A percentile compares a stretch with the other conserved stretches of the same genome.
Evolutionary conservation across 30 jellyfish, hydroid and myxozoan genomes (phyloP).

Genomic region (Pseudorhiza aurosa): DNA sequence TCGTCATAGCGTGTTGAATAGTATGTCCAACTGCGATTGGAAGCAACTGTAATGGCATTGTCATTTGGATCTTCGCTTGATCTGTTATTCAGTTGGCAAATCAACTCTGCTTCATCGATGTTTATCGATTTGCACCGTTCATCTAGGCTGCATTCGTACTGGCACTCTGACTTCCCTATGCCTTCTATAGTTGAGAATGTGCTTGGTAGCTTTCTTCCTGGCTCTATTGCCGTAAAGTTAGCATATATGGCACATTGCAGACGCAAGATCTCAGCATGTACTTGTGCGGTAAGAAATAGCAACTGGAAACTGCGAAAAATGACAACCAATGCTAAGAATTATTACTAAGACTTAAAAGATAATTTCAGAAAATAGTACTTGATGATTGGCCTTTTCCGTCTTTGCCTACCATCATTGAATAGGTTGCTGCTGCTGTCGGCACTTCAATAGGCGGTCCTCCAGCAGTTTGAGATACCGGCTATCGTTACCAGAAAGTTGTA

Average conservation of each 20-base stretch:
- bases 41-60: background rate
- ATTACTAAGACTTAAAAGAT: too few relatives aligned
- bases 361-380: too few relatives aligned
- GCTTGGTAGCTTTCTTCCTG: background rate
- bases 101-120: background rate
- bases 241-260: constrained; percentile 10
- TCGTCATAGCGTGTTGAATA: constrained; percentile 21
- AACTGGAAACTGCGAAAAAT: too few relatives aligned
- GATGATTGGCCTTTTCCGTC: too few relatives aligned
- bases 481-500: too few relatives aligned
- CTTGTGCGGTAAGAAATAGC: background rate
- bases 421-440: too few relatives aligned
- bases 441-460: too few relatives aligned
- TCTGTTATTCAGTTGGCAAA: constrained; percentile 18
- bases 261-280: constrained; percentile 15
- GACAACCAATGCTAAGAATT: too few relatives aligned
- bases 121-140: constrained; percentile 13
- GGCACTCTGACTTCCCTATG: background rate
- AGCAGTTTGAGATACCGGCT: too few relatives aligned
- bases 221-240: background rate
- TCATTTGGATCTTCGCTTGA: background rate
- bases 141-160: background rate
- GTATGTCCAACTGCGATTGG: constrained; percentile 24
- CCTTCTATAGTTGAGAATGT: background rate
- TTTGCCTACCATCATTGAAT: too few relatives aligned